Percentiles rank a stretch among this genome's conserved stretches.
Evolutionary conservation across 2,113 vertebrate genomes (phyloP).

Genomic region (Corydoras maculifer): DNA sequence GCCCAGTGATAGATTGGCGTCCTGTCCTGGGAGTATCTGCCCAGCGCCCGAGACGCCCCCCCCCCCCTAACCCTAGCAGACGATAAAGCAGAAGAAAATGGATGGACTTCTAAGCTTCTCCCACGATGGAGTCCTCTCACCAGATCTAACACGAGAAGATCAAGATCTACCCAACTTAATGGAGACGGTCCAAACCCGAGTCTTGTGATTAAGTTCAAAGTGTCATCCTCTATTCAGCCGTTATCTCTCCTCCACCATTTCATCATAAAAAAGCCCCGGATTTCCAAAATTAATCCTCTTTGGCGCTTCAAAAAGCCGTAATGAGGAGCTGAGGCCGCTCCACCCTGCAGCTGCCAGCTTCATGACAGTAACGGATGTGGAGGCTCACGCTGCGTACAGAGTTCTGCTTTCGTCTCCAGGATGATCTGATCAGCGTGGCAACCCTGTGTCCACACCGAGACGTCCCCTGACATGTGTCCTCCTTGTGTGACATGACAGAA

Average conservation of each 20-base stretch:
- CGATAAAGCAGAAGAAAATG: too few species aligned
- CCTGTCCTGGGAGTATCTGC: too few species aligned
- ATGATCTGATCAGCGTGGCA: constrained; percentile 19
- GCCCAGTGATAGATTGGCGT: too few species aligned
- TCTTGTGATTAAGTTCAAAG: constrained; percentile 3
- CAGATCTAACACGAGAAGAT: not conserved
- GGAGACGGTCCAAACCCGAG: not conserved
- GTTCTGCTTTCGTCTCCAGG: constrained; percentile 7
- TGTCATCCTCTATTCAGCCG: not conserved
- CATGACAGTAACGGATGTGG: not conserved
- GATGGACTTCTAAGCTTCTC: not conserved
- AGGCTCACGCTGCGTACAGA: constrained; percentile 7
- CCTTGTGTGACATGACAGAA: too few species aligned
- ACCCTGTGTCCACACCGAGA: constrained; percentile 1
- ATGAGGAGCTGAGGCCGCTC: too few species aligned
- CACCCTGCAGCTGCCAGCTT: too few species aligned
- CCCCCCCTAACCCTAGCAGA: too few species aligned
- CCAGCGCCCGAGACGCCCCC: too few species aligned
- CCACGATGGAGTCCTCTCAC: not conserved
- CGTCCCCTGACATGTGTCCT: not conserved
- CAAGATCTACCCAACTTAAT: not conserved
- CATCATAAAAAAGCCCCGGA: constrained; percentile 18
- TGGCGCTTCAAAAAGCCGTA: too few species aligned
- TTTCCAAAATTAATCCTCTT: too few species aligned
- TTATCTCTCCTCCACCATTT: constrained; percentile 25